Base-by-base conservation (phyloP, 2,797 vertebrate genomes). In the Limosa lapponica region DNA sequence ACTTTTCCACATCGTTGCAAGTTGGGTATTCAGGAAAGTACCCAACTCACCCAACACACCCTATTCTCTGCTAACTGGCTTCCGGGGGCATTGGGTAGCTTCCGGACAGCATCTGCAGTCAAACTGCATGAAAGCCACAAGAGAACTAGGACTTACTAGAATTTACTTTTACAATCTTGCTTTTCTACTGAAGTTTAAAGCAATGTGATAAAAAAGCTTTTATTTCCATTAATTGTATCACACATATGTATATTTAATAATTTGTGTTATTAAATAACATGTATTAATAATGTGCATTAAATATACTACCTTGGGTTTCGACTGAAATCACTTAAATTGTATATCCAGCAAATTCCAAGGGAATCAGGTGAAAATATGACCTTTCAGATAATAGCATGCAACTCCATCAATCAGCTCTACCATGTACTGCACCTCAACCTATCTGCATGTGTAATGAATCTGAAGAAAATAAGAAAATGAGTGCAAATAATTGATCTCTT, bases 291-390 rank as follows among this genome's bases (percentile, higher is more conserved):
- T 7, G 28, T n/a, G n/a, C 13, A 64, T 59, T 78, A 88, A 66
- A 66, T 32, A 59, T 8, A 46, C 8, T 92, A 51, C 44, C 62
- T 52, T 69, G 16, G 37, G 22, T 89, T 94, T 87, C 0, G 1
- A 92, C 36, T 74, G 46, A 96, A 95, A 82, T 95, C 59, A 92
- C 70, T 95, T 87, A 57, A 82, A 36, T 70, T 89, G 81, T 94
- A 55, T 90, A 73, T 64, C 77, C 86, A 96, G 79, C 52, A 96
- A 97, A 97, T 96, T 97, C 92, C 91, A 97, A 91, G 87, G 61
- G 90, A 95, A 94, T 58, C 81, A 51, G 91, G 83, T 96, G 75
- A 97, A 97, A 96, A 96, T 95, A 94, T 91, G 95, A 97, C 93
- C 96, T 96, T 97, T 96, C 59, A 94, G 87, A 93, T 96, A 65